phyloP scores from a whole-genome alignment of 1,140 invertebrate genomes.

The Delia radicum region DNA sequence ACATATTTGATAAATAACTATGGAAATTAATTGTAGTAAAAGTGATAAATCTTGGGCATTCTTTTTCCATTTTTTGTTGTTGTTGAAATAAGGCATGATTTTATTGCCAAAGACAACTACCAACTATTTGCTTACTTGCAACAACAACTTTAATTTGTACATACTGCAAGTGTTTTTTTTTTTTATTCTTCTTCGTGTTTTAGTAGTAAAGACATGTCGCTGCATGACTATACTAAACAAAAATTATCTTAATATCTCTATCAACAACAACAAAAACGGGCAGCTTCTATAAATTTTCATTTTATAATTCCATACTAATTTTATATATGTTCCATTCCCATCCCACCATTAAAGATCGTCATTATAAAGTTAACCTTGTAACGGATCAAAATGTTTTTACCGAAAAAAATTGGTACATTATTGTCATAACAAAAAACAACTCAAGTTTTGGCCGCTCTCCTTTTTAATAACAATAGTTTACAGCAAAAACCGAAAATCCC shows the following conservation, averaged over 20 bases:
- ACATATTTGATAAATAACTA: background rate
- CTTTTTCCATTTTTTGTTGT: background rate
- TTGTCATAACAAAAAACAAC: background rate
- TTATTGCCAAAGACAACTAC: background rate
- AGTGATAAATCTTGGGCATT: background rate
- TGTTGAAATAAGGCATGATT: background rate
- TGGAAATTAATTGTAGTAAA: background rate
- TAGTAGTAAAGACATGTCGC: background rate
- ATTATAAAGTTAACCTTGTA: too few species aligned
- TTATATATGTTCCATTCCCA: background rate
- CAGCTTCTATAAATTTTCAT: background rate
- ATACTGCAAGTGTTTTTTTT: too few species aligned
- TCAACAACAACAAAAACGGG: background rate
- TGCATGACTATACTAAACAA: background rate
- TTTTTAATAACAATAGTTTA: too few species aligned
- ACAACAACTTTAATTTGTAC: background rate
- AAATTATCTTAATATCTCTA: background rate
- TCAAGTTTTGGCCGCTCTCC: too few species aligned
- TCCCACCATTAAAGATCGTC: background rate
- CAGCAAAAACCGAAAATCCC: too few species aligned
- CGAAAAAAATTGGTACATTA: background rate
- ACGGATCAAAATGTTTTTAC: too few species aligned
- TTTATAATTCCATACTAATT: constrained; percentile 7
- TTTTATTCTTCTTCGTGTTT: background rate
- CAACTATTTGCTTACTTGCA: background rate